Conservation (phyloP, 2,113 vertebrate species). For the Albula glossodonta region DNA sequence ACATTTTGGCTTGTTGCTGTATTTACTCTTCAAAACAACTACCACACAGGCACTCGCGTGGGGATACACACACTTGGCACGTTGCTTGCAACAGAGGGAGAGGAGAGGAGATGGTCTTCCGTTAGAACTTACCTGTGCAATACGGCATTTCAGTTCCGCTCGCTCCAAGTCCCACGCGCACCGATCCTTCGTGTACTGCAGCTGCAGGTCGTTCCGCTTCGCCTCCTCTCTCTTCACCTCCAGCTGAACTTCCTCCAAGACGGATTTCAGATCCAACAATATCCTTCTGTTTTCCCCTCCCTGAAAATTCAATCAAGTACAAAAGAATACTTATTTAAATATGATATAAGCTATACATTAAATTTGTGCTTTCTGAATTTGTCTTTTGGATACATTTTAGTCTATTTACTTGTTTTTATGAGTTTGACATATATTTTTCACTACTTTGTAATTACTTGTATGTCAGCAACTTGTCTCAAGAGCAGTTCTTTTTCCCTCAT, state of each 20-base stretch:
- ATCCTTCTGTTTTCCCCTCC: slow-evolving; percentile 68
- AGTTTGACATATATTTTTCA: background rate
- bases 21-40: background rate
- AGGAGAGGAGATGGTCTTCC: too few species aligned
- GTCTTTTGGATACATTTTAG: too few species aligned
- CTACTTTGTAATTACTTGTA: slow-evolving; percentile 64
- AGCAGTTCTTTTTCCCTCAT: slow-evolving; percentile 69
- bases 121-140: slow-evolving; percentile 64
- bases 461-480: slow-evolving; percentile 72
- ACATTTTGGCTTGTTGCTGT: background rate
- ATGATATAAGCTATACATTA: background rate
- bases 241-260: slow-evolving; percentile 66
- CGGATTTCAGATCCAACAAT: slow-evolving; percentile 65
- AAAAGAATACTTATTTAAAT: background rate
- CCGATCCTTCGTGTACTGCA: slow-evolving; percentile 70
- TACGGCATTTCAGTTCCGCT: slow-evolving; percentile 65
- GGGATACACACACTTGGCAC: background rate
- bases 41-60: background rate
- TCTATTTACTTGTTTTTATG: background rate
- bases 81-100: background rate
- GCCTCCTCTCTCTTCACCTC: slow-evolving; percentile 69
- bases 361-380: too few species aligned
- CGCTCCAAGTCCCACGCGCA: slow-evolving; percentile 72
- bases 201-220: slow-evolving; percentile 65
- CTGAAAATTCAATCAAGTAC: slow-evolving; percentile 45